These are phyloP conservation scores for Rhadinocentrus ornatus DNA, from an alignment of 2,797 vertebrate species.

Conservation along the genomic window DNA sequence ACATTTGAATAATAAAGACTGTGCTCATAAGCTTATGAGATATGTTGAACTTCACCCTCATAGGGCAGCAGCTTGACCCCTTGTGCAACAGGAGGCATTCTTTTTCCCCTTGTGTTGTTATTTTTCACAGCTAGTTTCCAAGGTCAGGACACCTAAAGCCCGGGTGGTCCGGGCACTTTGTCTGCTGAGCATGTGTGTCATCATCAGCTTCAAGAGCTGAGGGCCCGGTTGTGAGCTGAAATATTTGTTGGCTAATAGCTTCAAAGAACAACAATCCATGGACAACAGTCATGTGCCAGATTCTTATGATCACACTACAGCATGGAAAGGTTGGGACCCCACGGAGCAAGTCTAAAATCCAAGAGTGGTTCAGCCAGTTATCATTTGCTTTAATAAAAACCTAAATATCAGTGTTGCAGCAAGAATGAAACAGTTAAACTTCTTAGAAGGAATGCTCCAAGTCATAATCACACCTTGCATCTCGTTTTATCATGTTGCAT, in stretches of 20 bases:
- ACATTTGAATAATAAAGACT: constrained; percentile 57
- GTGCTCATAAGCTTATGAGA: constrained; percentile 42
- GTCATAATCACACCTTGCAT: constrained; percentile 3
- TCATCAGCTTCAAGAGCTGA: constrained; percentile 66
- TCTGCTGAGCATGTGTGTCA: constrained; percentile 81
- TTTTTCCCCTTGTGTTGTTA: constrained; percentile 73
- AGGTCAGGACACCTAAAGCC: constrained; percentile 81
- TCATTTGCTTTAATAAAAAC: constrained; percentile 5
- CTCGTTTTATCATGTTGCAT: constrained; percentile 36
- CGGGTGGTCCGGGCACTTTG: constrained; percentile 77
- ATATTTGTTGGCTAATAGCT: constrained; percentile 76
- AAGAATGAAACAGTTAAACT: constrained; percentile 8
- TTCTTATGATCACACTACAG: constrained; percentile 59
- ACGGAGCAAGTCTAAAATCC: constrained; percentile 40
- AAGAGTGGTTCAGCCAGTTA: constrained; percentile 11
- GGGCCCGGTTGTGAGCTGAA: constrained; percentile 53
- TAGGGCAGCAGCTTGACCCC: constrained; percentile 63
- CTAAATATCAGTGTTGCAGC: background rate
- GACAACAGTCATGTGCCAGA: constrained; percentile 65
- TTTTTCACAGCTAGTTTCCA: constrained; percentile 76
- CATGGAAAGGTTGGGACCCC: constrained; percentile 54
- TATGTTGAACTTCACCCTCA: constrained; percentile 64
- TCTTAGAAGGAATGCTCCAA: background rate
- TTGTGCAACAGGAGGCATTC: constrained; percentile 68
- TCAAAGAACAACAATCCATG: constrained; percentile 78